Evolutionary conservation across 2,797 vertebrate species (phyloP).

Genomic region (Nyctalus aviator): DNA sequence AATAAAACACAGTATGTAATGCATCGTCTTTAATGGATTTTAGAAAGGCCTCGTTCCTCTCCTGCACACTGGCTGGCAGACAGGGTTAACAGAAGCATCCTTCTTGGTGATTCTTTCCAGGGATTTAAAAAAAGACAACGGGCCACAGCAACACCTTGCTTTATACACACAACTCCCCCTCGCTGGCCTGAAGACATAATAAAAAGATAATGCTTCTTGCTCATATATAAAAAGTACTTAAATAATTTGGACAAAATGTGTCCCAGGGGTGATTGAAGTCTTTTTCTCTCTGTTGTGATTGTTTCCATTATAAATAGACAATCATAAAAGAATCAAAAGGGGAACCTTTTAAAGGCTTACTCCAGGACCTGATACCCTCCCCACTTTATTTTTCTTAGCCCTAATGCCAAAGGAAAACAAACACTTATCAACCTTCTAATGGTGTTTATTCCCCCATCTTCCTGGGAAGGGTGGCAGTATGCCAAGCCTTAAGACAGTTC

Average conservation of each 20-base stretch:
- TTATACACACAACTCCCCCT: constrained; percentile 73
- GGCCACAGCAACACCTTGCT: constrained; percentile 69
- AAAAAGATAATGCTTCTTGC: constrained; percentile 75
- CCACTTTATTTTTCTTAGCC: constrained; percentile 84
- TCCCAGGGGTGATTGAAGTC: constrained; percentile 65
- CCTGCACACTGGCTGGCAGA: constrained; percentile 48
- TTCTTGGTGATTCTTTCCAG: constrained; percentile 72
- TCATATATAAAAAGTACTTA: constrained; percentile 76
- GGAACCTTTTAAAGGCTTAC: constrained; percentile 81
- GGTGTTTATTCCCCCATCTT: constrained; percentile 80
- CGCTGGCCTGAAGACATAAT: constrained; percentile 66
- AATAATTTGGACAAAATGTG: constrained; percentile 77
- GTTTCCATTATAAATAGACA: constrained; percentile 78
- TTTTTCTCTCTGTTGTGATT: constrained; percentile 67
- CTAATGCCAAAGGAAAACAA: constrained; percentile 83
- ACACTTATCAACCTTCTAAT: constrained; percentile 77
- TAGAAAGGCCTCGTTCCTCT: constrained; percentile 55
- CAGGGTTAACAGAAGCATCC: constrained; percentile 46
- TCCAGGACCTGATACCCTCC: constrained; percentile 66
- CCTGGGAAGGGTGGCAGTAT: constrained; percentile 73
- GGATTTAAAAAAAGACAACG: constrained; percentile 65
- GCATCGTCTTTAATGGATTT: constrained; percentile 74
- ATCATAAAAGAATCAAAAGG: constrained; percentile 76
- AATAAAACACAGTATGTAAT: constrained; percentile 64
- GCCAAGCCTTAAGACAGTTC: constrained; percentile 75